phyloP scores from a whole-genome alignment of 1,140 invertebrate species.

The Drosophila sulfurigaster region DNA sequence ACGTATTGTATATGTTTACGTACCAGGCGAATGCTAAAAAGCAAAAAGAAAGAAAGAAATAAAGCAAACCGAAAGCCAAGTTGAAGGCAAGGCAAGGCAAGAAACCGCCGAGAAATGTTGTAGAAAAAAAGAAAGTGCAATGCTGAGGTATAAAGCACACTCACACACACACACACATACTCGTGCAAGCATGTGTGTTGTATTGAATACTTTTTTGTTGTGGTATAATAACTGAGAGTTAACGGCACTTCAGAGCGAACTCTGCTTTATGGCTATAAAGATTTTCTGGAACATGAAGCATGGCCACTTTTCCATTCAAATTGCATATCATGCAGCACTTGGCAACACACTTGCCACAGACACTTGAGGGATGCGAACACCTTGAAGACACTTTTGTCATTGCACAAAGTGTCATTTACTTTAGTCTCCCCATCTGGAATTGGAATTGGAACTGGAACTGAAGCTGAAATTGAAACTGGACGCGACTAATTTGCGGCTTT shows the following conservation, averaged over 20 bases:
- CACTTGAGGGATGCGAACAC: background rate
- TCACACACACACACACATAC: background rate
- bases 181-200: conserved; percentile 7
- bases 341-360: background rate
- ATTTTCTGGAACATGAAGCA: conserved; percentile 45
- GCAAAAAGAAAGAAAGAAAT: conserved; percentile 22
- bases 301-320: conserved; percentile 47
- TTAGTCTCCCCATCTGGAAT: conserved; percentile 15
- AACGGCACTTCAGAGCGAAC: conserved; percentile 46
- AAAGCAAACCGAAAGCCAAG: conserved; percentile 25
- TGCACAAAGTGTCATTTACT: conserved; percentile 34
- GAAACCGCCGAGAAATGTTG: conserved; percentile 38
- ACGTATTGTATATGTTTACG: conserved; percentile 1
- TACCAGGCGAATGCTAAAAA: conserved; percentile 10
- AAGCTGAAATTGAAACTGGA: background rate
- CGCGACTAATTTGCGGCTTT: conserved; percentile 28
- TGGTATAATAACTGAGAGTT: conserved; percentile 37
- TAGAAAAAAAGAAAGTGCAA: conserved; percentile 51
- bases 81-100: conserved; percentile 7
- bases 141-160: conserved; percentile 10
- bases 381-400: background rate
- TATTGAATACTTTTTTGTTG: conserved; percentile 13
- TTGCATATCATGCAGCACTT: conserved; percentile 23
- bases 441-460: conserved; percentile 12
- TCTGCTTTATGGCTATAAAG: conserved; percentile 42